Percentiles rank a stretch among this genome's conserved stretches.
Evolutionary conservation across 2,113 vertebrate species (phyloP).

Genomic region (Coreoperca whiteheadi): DNA sequence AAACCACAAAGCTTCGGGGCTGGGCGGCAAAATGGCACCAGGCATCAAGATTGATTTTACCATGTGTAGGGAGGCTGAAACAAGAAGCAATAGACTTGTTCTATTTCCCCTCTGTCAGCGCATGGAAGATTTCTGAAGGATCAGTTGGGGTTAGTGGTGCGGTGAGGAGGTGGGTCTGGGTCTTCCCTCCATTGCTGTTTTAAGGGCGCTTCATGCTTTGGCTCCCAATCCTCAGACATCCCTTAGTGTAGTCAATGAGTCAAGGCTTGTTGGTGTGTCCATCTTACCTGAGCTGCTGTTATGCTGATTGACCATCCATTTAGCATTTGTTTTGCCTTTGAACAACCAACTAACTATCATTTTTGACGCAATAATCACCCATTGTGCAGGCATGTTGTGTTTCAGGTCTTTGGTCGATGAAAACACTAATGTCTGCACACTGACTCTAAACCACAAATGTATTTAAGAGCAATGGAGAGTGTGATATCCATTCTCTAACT

Average conservation of each 20-base stretch:
- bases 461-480: not conserved
- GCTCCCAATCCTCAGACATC: not conserved
- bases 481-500: not conserved
- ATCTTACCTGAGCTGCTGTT: not conserved
- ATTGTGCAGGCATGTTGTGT: not conserved
- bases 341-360: not conserved
- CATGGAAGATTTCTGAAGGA: slow-evolving; percentile 42
- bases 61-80: slow-evolving; percentile 48
- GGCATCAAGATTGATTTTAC: slow-evolving; percentile 39
- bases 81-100: slow-evolving; percentile 50
- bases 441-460: not conserved
- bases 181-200: slow-evolving; percentile 1
- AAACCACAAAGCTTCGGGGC: slow-evolving; percentile 53
- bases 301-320: not conserved
- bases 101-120: slow-evolving; percentile 54
- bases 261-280: slow-evolving; percentile 4
- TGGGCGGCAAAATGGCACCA: slow-evolving; percentile 28
- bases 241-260: not conserved
- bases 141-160: slow-evolving; percentile 45
- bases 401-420: not conserved
- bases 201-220: slow-evolving; percentile 2
- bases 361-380: not conserved
- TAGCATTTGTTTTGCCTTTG: not conserved
- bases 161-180: slow-evolving; percentile 33
- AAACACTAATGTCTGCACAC: not conserved